Evolutionary conservation across 2,113 vertebrate genomes (phyloP).

Genomic region (Balaenoptera acutorostrata): DNA sequence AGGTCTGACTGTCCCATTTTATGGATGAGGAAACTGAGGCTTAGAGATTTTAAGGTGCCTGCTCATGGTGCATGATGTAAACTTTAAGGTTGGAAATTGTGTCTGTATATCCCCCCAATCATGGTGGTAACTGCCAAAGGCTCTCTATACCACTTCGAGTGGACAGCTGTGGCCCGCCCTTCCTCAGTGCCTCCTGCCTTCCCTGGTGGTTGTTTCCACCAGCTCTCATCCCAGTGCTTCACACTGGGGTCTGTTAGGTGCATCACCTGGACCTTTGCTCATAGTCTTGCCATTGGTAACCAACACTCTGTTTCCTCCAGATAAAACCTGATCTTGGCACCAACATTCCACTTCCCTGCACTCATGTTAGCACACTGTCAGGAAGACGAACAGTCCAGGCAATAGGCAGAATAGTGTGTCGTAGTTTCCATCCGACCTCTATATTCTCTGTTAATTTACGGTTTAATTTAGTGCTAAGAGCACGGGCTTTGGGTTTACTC

Average conservation of each 20-base stretch:
- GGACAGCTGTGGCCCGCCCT: fast-evolving
- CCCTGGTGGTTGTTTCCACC: not conserved
- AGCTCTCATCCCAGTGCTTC: fast-evolving
- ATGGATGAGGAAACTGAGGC: not conserved
- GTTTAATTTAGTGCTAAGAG: not conserved
- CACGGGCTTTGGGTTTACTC: not conserved
- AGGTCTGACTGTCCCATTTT: not conserved
- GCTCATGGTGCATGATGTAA: not conserved
- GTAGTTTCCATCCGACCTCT: not conserved
- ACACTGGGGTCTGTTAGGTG: fast-evolving
- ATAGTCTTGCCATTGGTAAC: not conserved
- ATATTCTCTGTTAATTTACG: not conserved
- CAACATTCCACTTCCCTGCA: not conserved
- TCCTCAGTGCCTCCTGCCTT: not conserved
- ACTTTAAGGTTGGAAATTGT: not conserved
- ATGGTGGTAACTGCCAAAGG: not conserved
- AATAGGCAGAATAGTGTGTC: not conserved
- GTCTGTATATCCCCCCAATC: not conserved
- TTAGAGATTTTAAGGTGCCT: not conserved
- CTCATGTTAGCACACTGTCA: not conserved
- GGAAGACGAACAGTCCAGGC: not conserved
- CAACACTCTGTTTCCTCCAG: not conserved
- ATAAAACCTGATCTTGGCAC: not conserved
- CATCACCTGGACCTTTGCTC: not conserved
- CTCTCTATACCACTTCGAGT: no score